Conservation (phyloP, 1,140 invertebrate species). For the Lethocerus indicus region DNA sequence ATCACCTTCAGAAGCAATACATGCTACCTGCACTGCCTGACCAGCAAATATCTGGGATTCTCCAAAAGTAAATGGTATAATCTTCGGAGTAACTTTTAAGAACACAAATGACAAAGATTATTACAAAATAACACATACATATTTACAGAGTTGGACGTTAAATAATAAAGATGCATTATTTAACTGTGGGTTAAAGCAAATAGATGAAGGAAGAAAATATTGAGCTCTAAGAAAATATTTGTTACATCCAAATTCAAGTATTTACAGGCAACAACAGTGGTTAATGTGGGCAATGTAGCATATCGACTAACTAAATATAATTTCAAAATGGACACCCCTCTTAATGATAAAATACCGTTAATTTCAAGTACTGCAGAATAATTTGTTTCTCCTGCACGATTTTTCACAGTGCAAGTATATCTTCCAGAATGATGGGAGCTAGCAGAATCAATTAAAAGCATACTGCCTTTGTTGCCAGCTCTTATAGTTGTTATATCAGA, state of each 20-base stretch:
- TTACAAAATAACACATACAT: neutral
- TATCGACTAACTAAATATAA: too few species aligned
- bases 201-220: neutral
- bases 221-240: neutral
- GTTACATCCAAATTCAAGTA: neutral
- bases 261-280: neutral
- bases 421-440: slow-evolving; percentile 29
- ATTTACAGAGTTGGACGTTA: neutral
- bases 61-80: slow-evolving; percentile 45
- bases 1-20: slow-evolving; percentile 25
- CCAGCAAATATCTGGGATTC: slow-evolving; percentile 31
- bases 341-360: slow-evolving; percentile 18
- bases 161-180: too few species aligned
- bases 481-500: slow-evolving; percentile 15
- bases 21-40: slow-evolving; percentile 24
- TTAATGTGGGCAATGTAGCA: neutral
- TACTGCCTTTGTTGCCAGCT: slow-evolving; percentile 38
- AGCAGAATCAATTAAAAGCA: slow-evolving; percentile 27
- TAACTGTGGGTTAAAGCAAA: neutral
- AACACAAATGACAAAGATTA: slow-evolving; percentile 6
- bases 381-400: slow-evolving; percentile 22
- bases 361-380: slow-evolving; percentile 17
- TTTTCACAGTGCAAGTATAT: slow-evolving; percentile 30
- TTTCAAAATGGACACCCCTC: too few species aligned
- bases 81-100: slow-evolving; percentile 39